These are phyloP conservation scores for Cryptops parisi DNA, from an alignment of 2,888 invertebrate species.

Conservation along the genomic window DNA sequence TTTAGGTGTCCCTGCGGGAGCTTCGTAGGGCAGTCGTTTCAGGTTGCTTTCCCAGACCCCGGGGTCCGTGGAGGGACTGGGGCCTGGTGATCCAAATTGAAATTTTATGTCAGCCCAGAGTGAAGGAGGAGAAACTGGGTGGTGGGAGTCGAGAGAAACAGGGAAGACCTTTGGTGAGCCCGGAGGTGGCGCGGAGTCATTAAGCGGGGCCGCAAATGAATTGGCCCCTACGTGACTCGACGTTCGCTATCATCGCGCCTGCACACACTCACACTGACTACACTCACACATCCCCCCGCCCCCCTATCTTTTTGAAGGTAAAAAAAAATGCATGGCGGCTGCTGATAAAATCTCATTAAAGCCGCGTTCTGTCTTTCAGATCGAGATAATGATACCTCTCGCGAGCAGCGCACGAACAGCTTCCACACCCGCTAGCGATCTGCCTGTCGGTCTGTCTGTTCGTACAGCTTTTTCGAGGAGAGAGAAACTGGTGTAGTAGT, in stretches of 20 bases:
- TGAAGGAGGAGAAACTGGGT: neutral
- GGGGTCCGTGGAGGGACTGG: neutral
- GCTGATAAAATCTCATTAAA: slow-evolving; percentile 15
- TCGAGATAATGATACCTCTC: neutral
- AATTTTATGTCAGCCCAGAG: neutral
- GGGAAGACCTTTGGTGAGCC: neutral
- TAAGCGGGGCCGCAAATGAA: slow-evolving; percentile 12
- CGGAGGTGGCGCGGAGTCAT: slow-evolving; percentile 1
- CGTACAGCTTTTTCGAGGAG: no score
- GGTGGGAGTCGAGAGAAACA: neutral
- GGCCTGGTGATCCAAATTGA: neutral
- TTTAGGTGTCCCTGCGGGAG: no score
- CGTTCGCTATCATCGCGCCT: neutral
- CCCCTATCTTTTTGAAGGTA: no score
- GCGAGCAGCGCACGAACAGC: no score
- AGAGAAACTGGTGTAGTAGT: no score
- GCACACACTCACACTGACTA: neutral
- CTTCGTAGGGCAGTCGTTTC: no score
- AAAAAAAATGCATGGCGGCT: neutral
- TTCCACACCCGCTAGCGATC: no score
- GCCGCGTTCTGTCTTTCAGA: slow-evolving; percentile 1
- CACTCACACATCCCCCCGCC: neutral
- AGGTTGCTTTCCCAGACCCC: no score
- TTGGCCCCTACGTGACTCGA: slow-evolving; percentile 1
- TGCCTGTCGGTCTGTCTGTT: no score